Base-by-base conservation (phyloP, 2,797 vertebrate genomes). In the Uromys caudimaculatus region DNA sequence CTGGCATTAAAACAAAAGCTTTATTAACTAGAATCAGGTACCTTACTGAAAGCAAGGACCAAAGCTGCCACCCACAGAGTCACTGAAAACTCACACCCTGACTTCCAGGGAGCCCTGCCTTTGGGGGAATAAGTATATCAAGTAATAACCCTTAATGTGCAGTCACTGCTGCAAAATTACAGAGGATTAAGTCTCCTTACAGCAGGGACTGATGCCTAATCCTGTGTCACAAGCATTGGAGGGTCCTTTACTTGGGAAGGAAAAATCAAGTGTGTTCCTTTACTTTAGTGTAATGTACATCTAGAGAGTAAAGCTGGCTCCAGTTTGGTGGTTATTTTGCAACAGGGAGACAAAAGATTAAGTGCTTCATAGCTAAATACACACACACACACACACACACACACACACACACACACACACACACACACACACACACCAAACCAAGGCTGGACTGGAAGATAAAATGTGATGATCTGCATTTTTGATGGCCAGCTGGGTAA, bases 101-200 rank as follows among this genome's bases (percentile, higher is more conserved):
- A 41, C 38, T 86, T 84, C 12, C 11, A 19, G 58, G 35, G 24
- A 96, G 9, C 3, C 35, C 47, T 92, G 67, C 60, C 50, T 92
- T 67, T 35, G 13, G 29, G 13, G 13, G 3, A 17, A 27, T n/a
- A 16, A 44, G 9, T 24, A 5, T 3, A 9, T n/a, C 11, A 0
- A 6, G 9, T 38, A 86, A 77, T 60, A 71, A 16, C 35, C 58
- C 83, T 64, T 54, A 24, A 27, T 56, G 29, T 67, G n/a, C n/a
- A 67, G 58, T 56, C 88, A 85, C 64, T 89, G 16, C 86, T 50
- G 29, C 58, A 32, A 41, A 88, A 85, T 90, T 81, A 78, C 35
- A 88, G 56, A 97, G 19, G 76, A 94, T 52, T 82, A 91, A 92
- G 38, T 52, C n/a, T 97, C 44, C 52, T 4, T 1, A 60, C 41